phyloP scores from a whole-genome alignment of 2,797 vertebrate genomes.

The Micropoecilia bifurca region DNA sequence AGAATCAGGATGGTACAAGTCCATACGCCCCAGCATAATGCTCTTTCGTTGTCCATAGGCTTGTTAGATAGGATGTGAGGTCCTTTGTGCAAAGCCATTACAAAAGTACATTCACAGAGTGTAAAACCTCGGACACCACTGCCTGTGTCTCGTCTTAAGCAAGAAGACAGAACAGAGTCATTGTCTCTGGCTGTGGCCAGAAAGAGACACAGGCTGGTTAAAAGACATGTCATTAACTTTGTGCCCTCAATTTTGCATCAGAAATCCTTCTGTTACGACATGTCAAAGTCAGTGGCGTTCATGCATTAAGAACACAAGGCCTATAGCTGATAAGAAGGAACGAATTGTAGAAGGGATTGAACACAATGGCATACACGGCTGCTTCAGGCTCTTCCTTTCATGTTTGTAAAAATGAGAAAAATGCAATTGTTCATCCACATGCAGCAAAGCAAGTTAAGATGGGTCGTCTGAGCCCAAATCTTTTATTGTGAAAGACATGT shows the following conservation, averaged over 20 bases:
- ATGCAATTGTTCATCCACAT: slow-evolving; percentile 67
- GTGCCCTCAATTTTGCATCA: slow-evolving; percentile 55
- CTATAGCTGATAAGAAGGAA: slow-evolving; percentile 49
- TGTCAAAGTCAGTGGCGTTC: slow-evolving; percentile 29
- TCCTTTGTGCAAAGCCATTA: slow-evolving; percentile 69
- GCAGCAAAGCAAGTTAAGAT: background rate
- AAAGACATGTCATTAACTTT: slow-evolving; percentile 70
- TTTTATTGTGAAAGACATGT: background rate
- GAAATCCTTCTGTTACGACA: slow-evolving; percentile 63
- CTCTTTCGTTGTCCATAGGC: slow-evolving; percentile 68
- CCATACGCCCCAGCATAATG: slow-evolving; percentile 74
- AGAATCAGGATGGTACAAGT: slow-evolving; percentile 72
- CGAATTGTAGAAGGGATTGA: slow-evolving; percentile 34
- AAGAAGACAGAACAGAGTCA: slow-evolving; percentile 61
- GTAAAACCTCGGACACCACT: slow-evolving; percentile 61
- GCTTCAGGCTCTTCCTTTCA: slow-evolving; percentile 60
- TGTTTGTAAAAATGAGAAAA: slow-evolving; percentile 51
- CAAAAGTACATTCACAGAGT: slow-evolving; percentile 77
- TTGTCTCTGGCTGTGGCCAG: slow-evolving; percentile 56
- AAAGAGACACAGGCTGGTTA: slow-evolving; percentile 54
- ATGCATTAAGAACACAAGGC: slow-evolving; percentile 61
- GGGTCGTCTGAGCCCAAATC: background rate
- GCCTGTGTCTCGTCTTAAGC: slow-evolving; percentile 64
- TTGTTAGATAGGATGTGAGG: slow-evolving; percentile 72
- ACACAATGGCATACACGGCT: slow-evolving; percentile 49